Evolutionary conservation across 2,888 invertebrate genomes (phyloP), one percentile per base, ranked within the genome.

Genomic region (Priocnemis perturbator): DNA sequence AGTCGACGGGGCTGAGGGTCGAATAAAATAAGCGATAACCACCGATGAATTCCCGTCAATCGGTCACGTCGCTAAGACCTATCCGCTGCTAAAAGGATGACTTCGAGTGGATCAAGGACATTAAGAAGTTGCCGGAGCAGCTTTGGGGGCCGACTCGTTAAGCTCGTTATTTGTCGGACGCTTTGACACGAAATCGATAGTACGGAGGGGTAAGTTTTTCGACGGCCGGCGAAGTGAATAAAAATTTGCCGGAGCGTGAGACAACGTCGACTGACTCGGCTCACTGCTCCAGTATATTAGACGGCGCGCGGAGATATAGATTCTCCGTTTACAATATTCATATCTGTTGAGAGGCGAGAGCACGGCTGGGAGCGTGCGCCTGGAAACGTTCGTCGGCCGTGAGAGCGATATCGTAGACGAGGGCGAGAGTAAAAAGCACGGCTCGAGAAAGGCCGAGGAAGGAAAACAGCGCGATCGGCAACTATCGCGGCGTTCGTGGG

Each of bases 111-210:
- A 71, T 73, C 61, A 60, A 48, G 47, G 52, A 57, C 15, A 37
- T 57, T 57, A 57, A 19, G 37, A 57, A 57, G 37, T 44, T 57
- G 14, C 37, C 60, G 47, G 37, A 67, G 59, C 61, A 23, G 52
- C 57, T 67, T 48, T 48, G 61, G 23, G 61, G 23, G 48, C 67
- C 47, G 61, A 60, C 73, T 76, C 70, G 73, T 73, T 76, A 76
- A 74, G 73, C 50, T 50, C 66, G 67, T 73, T 77, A 71, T 76
- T 76, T 76, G 69, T 76, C 73, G 53, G 67, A 71, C 67, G 44
- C 62, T 53, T 55, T 60, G 67, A 47, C 69, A 71, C 53, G 60
- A 71, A 73, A 76, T 77, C 76, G 76, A 73, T 76, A 65, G 44
- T 15, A 44, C 15, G 37, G 48, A 9, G 62, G 66, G 65, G n/a